phyloP scores from a whole-genome alignment of 2,888 invertebrate species.

The Incurvaria masculella region DNA sequence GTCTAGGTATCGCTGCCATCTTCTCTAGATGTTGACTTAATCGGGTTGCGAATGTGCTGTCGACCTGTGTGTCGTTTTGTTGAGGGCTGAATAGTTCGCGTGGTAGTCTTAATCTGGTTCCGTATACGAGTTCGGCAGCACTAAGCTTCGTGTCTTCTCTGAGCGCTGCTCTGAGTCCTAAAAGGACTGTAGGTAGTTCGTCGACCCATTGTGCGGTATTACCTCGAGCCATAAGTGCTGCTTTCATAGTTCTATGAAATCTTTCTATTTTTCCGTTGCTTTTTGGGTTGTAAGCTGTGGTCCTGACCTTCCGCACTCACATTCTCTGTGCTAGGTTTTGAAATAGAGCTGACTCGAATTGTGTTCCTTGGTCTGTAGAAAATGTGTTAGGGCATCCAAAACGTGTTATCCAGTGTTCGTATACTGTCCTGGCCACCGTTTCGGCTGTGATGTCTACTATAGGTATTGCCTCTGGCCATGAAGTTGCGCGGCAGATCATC shows the following conservation, averaged over 20 bases:
- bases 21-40: too few species aligned
- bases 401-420: conserved; percentile 25
- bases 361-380: conserved; percentile 27
- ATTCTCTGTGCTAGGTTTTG: conserved; percentile 13
- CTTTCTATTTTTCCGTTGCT: conserved; percentile 31
- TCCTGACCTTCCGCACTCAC: conserved; percentile 14
- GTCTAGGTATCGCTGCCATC: too few species aligned
- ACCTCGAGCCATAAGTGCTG: conserved; percentile 16
- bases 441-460: conserved; percentile 22
- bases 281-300: conserved; percentile 26
- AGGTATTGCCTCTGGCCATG: conserved; percentile 25
- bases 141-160: conserved; percentile 9
- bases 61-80: too few species aligned
- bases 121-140: conserved; percentile 13
- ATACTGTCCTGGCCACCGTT: conserved; percentile 22
- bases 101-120: too few species aligned
- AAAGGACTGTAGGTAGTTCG: conserved; percentile 23
- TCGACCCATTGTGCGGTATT: conserved; percentile 15
- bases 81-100: too few species aligned
- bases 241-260: conserved; percentile 27
- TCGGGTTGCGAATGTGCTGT: too few species aligned
- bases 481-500: conserved; percentile 18
- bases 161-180: conserved; percentile 13
- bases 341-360: conserved; percentile 27
- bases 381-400: conserved; percentile 24